Conservation (phyloP, 1,140 invertebrate genomes). For the Drosophila sechellia region DNA sequence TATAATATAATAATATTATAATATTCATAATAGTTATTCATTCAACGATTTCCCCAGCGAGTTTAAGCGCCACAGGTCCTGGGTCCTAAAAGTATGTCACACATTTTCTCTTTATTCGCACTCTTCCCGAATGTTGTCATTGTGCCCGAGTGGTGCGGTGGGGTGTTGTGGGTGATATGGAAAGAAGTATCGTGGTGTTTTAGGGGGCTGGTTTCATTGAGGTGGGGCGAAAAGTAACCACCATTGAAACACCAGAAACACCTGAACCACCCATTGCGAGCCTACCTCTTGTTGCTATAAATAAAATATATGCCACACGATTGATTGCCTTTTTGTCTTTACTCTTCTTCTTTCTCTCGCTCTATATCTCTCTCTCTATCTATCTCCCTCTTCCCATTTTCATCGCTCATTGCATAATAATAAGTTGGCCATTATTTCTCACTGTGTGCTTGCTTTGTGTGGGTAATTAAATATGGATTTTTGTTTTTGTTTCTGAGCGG, state of each 20-base stretch:
- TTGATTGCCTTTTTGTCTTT: slow-evolving; percentile 68
- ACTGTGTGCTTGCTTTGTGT: slow-evolving; percentile 20
- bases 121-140: slow-evolving; percentile 21
- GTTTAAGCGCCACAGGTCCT: neutral
- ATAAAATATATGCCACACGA: slow-evolving; percentile 70
- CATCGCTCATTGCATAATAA: slow-evolving; percentile 69
- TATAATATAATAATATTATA: no score
- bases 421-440: slow-evolving; percentile 63
- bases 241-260: slow-evolving; percentile 8
- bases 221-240: neutral
- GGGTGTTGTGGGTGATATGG: neutral
- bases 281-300: slow-evolving; percentile 75
- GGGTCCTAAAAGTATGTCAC: slow-evolving; percentile 62
- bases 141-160: neutral
- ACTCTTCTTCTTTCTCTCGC: neutral
- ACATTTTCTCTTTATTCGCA: slow-evolving; percentile 45
- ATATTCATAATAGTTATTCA: no score
- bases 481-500: slow-evolving; percentile 24
- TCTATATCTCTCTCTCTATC: no score
- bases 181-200: no score
- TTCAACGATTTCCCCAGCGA: no score
- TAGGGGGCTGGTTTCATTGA: no score
- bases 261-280: slow-evolving; percentile 30
- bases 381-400: neutral
- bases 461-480: slow-evolving; percentile 68